Conservation (phyloP, 92 coral and sea anemone species). For the Desmophyllum pertusum region DNA sequence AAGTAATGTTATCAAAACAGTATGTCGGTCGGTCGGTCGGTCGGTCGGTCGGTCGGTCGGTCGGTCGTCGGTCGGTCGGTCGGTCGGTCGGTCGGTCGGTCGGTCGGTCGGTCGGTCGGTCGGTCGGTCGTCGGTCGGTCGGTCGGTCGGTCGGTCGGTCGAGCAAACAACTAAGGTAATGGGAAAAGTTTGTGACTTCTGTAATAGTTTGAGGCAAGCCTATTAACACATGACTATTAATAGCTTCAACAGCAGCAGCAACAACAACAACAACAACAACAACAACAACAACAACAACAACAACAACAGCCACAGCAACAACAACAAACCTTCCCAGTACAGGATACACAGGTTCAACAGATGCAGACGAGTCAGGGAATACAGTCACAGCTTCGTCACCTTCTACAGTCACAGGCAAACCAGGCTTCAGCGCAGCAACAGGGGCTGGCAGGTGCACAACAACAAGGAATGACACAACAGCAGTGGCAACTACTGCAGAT, state of each 20-base stretch:
- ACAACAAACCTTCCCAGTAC: slow-evolving; percentile 29
- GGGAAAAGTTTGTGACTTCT: neutral
- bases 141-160: too few species aligned
- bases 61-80: too few species aligned
- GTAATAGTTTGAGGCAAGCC: neutral
- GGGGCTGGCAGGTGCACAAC: slow-evolving; percentile 61
- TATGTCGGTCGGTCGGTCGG: too few species aligned
- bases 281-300: slow-evolving; percentile 57
- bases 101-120: too few species aligned
- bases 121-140: too few species aligned
- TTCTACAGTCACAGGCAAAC: slow-evolving; percentile 63
- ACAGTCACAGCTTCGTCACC: slow-evolving; percentile 68
- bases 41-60: too few species aligned
- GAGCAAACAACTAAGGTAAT: neutral
- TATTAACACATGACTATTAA: neutral
- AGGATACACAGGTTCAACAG: slow-evolving; percentile 46
- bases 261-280: slow-evolving; percentile 34
- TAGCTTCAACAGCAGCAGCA: slow-evolving; percentile 50
- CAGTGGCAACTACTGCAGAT: slow-evolving; percentile 66
- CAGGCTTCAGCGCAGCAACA: slow-evolving; percentile 52
- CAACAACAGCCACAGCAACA: slow-evolving; percentile 55
- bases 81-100: too few species aligned
- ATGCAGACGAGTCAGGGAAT: slow-evolving; percentile 56
- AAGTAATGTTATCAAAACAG: too few species aligned
- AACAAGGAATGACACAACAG: slow-evolving; percentile 68